Evolutionary conservation across 2,797 vertebrate genomes (phyloP), one percentile per base, ranked within the genome.

Genomic region (Rhynchotus rufescens): DNA sequence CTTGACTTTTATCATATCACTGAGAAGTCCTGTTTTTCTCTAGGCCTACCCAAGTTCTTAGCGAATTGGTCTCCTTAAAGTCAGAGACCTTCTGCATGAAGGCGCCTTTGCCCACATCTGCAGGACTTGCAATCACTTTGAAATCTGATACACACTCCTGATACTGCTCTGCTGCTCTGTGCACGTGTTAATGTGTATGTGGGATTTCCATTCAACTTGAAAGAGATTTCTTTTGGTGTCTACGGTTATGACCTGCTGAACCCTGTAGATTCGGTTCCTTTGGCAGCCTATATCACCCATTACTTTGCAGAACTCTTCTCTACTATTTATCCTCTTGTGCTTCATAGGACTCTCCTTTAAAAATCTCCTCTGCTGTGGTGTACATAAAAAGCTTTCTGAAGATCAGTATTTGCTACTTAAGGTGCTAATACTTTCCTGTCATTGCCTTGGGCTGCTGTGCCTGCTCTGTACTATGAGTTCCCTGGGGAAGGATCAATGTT

Each of bases 81-180:
- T 32, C 42, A 22, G 30, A 56, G 32, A 15, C 10, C 3, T 0
- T 66, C 26, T 80, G n/a, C 59, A 38, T 87, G 74, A 85, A 75
- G 47, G 38, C 51, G 38, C 59, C 38, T 89, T 86, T 73, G 69
- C 59, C 64, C 57, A 87, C 52, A 90, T 61, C 64, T 83, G 68
- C 54, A 38, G 30, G 25, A 69, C 84, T 79, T 76, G 56, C 66
- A 76, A 59, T 66, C 47, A n/a, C 71, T 93, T 94, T 87, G 78
- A 93, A 93, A 93, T 83, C 64, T 76, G 87, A 92, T 78, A 42
- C 73, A 15, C 14, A 34, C 30, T 84, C 80, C 56, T 0, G 2
- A 42, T 49, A 90, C 44, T 79, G n/a, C 32, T 69, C 64, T 54
- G 10, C 25, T 84, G 26, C 64, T 72, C 67, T 76, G 56, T 23